A percentile compares a stretch with the other conserved stretches of the same genome.
phyloP scores from a whole-genome alignment of 2,113 vertebrate genomes.

The Scatophagus argus region DNA sequence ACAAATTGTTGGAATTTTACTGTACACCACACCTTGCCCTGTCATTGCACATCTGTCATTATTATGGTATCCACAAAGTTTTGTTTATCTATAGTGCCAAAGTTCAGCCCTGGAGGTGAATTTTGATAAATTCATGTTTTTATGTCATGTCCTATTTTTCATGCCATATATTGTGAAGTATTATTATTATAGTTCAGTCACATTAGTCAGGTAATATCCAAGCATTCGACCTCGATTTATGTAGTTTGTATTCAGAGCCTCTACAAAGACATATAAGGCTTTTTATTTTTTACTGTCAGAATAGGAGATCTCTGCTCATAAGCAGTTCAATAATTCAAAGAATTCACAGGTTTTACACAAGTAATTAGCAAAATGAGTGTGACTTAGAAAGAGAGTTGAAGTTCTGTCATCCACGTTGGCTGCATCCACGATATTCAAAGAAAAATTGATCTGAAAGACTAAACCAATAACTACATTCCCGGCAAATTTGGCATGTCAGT shows the following conservation, averaged over 20 bases:
- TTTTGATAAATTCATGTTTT: slow-evolving; percentile 69
- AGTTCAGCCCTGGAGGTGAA: slow-evolving; percentile 73
- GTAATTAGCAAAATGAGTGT: background rate
- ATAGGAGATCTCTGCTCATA: slow-evolving; percentile 17
- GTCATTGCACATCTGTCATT: slow-evolving; percentile 36
- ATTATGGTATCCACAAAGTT: slow-evolving; percentile 13
- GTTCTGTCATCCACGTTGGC: slow-evolving; percentile 11
- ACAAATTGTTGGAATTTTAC: slow-evolving; percentile 34
- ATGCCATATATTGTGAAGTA: slow-evolving; percentile 23
- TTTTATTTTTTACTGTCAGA: slow-evolving; percentile 43
- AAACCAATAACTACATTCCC: slow-evolving; percentile 10
- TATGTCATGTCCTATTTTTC: slow-evolving; percentile 39
- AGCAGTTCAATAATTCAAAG: slow-evolving; percentile 30
- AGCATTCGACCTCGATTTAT: slow-evolving; percentile 30
- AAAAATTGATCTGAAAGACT: slow-evolving; percentile 31
- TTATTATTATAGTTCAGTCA: slow-evolving; percentile 37
- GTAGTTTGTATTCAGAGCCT: slow-evolving; percentile 48
- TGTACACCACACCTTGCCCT: slow-evolving; percentile 27
- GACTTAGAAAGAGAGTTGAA: background rate
- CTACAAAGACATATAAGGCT: slow-evolving; percentile 29
- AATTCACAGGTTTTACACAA: slow-evolving; percentile 20
- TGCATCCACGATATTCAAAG: slow-evolving; percentile 3
- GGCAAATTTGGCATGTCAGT: slow-evolving; percentile 22
- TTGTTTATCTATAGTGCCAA: slow-evolving; percentile 74
- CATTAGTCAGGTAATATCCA: slow-evolving; percentile 33